Evolutionary conservation across 2,797 vertebrate genomes (phyloP), one percentile per base, ranked within the genome.

Genomic region (Gobionotothen gibberifrons): DNA sequence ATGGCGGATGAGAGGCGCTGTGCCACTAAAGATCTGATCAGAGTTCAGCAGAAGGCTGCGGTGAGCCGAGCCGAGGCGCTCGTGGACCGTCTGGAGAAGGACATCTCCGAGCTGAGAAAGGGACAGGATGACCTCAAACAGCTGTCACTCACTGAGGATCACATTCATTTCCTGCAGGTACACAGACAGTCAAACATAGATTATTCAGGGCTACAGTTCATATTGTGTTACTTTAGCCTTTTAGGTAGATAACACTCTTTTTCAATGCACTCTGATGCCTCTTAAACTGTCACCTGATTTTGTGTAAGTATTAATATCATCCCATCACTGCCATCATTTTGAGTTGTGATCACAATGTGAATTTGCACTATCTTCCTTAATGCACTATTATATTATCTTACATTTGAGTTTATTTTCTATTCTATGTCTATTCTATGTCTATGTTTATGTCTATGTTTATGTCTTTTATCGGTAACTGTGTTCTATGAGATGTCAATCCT

Each of bases 121-220:
- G 58, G 5, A 53, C 57, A 87, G 12, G 65, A 82, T 47, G 58
- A 83, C 1, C 57, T 89, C 42, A 84, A 63, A 72, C 54, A 75
- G 47, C 69, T 91, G 53, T 71, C 70, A 0, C 52, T 39, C 32
- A 82, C 74, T 29, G 81, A 85, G 22, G 81, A 89, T 60, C 79
- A 89, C 21, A 65, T 89, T 76, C 3, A 78, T 53, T 87, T 89
- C 56, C 69, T 89, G 14, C 74, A 87, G 85, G 85, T 89, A 13
- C 0, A 17, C 52, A 36, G 17, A 16, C 14, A 16, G 11, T 73
- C 5, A n/a, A 3, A 42, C 13, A 14, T 2, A 2, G 10, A 16
- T 42, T 7, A 14, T 21, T 1, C 51, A 9, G 9, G 9, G 9
- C 11, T 16, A 1, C 2, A 22, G 15, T 48, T 66, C 0, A 72